Evolutionary conservation across 2,113 vertebrate species (phyloP), one percentile per base, ranked within the genome.

Genomic region (Scomber colias): DNA sequence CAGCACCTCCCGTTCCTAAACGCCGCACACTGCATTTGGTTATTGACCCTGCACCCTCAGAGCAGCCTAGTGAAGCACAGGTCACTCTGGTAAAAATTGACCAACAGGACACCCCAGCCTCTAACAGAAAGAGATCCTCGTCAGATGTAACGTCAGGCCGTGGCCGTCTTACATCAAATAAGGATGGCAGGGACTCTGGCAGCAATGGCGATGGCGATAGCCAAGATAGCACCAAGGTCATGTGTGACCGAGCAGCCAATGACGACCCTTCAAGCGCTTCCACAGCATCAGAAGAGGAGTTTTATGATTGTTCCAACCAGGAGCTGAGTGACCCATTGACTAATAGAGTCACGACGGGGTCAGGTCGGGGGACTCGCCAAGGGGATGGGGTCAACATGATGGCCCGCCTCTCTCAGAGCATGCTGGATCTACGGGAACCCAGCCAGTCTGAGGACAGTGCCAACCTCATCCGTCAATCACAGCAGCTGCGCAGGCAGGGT

Each of bases 271-370:
- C 96, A 0, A 93, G 92, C 0, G 90, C 93, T 14, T 98, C 97
- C 19, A 96, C 97, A 0, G 84, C 93, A 48, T 98, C 97, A 0
- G 97, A 98, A 0, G 97, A 98, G 0, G 97, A 99, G 79, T 97
- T 95, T 85, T 97, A 94, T 0, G 96, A 98, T 53, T 93, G 90
- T 54, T 5, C 72, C 1, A 83, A 75, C 27, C 51, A 62, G 1
- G 82, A 93, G 31, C 27, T 27, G 0, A 82, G 48, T 1, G 78
- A 87, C 14, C 44, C n/a, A 0, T 8, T 93, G 19, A 35, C 63
- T 40, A 94, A 94, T 0, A 92, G 93, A 3, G 73, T 73, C 49
- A 84, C 71, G 0, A 59, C 86, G 0, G 92, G 88, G 6, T 94
- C 92, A 0, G 92, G 92, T 16, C 82, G 60, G 0, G 83, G 85